A percentile compares a stretch with the other conserved stretches of the same genome.
phyloP scores from a whole-genome alignment of 2,113 vertebrate genomes.

The Regulus satrapa region DNA sequence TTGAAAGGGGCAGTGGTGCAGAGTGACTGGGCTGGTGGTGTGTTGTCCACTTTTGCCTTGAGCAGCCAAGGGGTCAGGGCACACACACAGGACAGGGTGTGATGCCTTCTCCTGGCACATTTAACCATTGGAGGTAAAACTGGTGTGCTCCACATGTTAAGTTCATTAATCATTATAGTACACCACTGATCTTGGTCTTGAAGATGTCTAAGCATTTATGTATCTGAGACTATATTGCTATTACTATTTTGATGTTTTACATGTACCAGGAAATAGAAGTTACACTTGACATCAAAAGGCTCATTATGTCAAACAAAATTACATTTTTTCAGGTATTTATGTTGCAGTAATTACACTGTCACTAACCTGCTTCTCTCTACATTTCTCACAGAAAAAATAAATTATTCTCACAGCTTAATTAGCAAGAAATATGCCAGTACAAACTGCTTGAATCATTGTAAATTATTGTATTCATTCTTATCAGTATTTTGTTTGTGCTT shows the following conservation, averaged over 20 bases:
- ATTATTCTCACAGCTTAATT: neutral
- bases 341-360: neutral
- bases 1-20: neutral
- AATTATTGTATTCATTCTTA: neutral
- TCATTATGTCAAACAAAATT: neutral
- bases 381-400: neutral
- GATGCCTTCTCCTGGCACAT: neutral
- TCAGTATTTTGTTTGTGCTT: neutral
- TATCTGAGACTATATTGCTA: neutral
- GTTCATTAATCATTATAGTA: neutral
- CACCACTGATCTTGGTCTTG: neutral
- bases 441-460: neutral
- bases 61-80: accelerated
- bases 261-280: neutral
- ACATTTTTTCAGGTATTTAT: neutral
- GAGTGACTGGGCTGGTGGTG: neutral
- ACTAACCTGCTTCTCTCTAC: neutral
- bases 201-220: neutral
- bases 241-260: neutral
- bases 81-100: neutral
- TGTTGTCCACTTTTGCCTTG: neutral
- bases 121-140: neutral
- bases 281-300: neutral
- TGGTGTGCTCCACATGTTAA: neutral
- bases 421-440: neutral